Evolutionary conservation across 2,888 invertebrate genomes (phyloP).

Genomic region (Ophraella communa): DNA sequence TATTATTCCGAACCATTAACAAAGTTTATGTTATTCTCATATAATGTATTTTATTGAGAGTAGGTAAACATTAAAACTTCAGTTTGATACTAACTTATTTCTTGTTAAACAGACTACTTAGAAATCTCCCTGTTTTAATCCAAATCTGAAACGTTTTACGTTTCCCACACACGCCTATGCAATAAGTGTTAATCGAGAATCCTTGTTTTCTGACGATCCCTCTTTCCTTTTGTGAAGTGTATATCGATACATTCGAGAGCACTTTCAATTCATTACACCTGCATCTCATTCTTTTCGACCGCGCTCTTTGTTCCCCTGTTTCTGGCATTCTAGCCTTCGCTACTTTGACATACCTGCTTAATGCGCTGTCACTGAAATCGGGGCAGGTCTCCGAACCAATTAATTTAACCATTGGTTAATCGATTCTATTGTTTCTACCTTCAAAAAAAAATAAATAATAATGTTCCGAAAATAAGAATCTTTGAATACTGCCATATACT

Average conservation of each 20-base stretch:
- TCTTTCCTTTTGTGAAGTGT: constrained; percentile 46
- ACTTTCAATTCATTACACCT: constrained; percentile 53
- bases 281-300: constrained; percentile 29
- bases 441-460: not conserved
- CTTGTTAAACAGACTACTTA: too few relatives aligned
- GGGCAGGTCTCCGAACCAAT: constrained; percentile 5
- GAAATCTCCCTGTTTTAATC: not conserved
- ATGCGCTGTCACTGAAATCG: constrained; percentile 15
- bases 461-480: not conserved
- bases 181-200: constrained; percentile 56
- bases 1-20: too few relatives aligned
- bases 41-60: too few relatives aligned
- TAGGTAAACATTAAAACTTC: too few relatives aligned
- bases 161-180: constrained; percentile 14
- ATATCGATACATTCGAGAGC: constrained; percentile 52
- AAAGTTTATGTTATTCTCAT: too few relatives aligned
- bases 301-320: constrained; percentile 19
- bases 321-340: constrained; percentile 8
- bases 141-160: too few relatives aligned
- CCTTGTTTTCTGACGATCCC: constrained; percentile 55
- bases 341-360: constrained; percentile 20
- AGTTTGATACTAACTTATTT: too few relatives aligned
- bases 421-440: not conserved
- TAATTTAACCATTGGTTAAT: constrained; percentile 3
- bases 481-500: too few relatives aligned